Evolutionary conservation across 2,888 invertebrate species (phyloP).

Genomic region (Campoletis raptor): DNA sequence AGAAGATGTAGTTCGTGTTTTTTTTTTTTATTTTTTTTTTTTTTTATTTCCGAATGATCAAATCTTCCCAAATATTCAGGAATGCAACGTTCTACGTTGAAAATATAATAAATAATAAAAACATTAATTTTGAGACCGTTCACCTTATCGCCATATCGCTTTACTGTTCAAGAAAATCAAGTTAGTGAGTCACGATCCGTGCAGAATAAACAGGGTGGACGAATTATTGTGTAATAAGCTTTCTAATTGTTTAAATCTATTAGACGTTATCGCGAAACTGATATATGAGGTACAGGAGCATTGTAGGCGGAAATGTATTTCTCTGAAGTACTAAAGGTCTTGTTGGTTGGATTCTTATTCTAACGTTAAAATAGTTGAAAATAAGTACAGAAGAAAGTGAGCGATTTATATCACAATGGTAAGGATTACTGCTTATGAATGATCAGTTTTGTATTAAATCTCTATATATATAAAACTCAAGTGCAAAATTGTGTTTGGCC

Average conservation of each 20-base stretch:
- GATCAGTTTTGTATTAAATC: too few species aligned
- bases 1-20: background rate
- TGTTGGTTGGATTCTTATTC: constrained; percentile 34
- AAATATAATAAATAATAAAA: background rate
- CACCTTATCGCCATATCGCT: constrained; percentile 8
- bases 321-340: constrained; percentile 16
- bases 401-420: constrained; percentile 45
- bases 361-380: constrained; percentile 9
- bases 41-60: background rate
- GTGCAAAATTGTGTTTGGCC: too few species aligned
- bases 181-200: constrained; percentile 22
- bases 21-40: background rate
- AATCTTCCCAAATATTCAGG: background rate
- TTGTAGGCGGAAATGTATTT: constrained; percentile 16
- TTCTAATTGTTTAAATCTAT: constrained; percentile 62
- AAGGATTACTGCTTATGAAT: background rate
- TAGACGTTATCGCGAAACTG: constrained; percentile 61
- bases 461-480: too few species aligned
- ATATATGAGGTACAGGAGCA: constrained; percentile 37
- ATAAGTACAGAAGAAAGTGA: constrained; percentile 19
- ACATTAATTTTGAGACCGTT: background rate
- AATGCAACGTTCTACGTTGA: background rate
- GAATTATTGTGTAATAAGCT: constrained; percentile 64
- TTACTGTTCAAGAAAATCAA: background rate
- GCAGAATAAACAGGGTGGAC: constrained; percentile 10